Evolutionary conservation across 2,888 invertebrate species (phyloP).

Genomic region (Pheosia tremula): DNA sequence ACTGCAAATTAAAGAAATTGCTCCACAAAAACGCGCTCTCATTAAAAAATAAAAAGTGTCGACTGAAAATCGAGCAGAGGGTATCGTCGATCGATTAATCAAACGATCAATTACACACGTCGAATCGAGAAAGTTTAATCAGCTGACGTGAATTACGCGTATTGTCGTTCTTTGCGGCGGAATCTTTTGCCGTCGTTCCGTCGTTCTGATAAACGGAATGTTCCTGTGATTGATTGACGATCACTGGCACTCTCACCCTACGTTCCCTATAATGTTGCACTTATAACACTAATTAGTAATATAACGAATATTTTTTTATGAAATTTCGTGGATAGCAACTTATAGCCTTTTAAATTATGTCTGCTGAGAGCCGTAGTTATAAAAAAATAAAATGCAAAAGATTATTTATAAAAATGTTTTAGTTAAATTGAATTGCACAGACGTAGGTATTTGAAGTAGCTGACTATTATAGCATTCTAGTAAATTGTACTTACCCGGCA

Average conservation of each 20-base stretch:
- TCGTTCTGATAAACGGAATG: constrained; percentile 36
- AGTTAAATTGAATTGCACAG: too few relatives aligned
- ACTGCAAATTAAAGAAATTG: constrained; percentile 16
- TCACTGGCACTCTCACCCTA: constrained; percentile 49
- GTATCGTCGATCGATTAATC: constrained; percentile 44
- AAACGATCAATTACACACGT: constrained; percentile 46
- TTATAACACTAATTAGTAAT: constrained; percentile 20
- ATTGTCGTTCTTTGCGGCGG: constrained; percentile 36
- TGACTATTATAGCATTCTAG: too few relatives aligned
- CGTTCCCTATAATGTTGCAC: constrained; percentile 19
- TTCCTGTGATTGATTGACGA: constrained; percentile 46
- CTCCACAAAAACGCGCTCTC: constrained; percentile 39
- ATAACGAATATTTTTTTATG: constrained; percentile 13
- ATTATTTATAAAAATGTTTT: too few relatives aligned
- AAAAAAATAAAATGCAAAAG: too few relatives aligned
- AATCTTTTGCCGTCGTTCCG: constrained; percentile 35
- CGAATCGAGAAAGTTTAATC: constrained; percentile 39
- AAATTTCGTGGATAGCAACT: constrained; percentile 3
- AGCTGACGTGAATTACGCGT: constrained; percentile 26
- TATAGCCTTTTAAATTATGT: neutral
- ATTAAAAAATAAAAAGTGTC: constrained; percentile 51
- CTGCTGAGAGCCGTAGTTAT: neutral
- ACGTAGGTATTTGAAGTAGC: too few relatives aligned
- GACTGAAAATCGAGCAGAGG: constrained; percentile 35
- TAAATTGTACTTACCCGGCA: too few relatives aligned